phyloP scores from a whole-genome alignment of 2,113 vertebrate species.

The Cyanoramphus novaezelandiae region DNA sequence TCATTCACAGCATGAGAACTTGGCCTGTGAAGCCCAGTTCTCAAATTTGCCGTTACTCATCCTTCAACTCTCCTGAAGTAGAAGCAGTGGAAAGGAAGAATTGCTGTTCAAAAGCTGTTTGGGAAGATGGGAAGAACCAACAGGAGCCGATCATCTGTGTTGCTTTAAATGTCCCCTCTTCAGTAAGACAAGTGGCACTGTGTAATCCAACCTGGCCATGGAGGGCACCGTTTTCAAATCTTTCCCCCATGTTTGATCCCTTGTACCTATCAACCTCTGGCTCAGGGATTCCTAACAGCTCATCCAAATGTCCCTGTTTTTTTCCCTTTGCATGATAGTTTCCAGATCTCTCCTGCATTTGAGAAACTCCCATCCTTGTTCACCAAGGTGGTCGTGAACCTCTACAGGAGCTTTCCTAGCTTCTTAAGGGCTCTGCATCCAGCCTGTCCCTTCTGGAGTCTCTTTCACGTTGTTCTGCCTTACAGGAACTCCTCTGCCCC shows the following conservation, averaged over 20 bases:
- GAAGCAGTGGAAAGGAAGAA: not conserved
- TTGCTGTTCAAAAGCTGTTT: not conserved
- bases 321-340: fast-evolving
- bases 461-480: not conserved
- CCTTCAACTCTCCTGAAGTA: not conserved
- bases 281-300: not conserved
- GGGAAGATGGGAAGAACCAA: not conserved
- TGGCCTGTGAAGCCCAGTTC: not conserved
- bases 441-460: not conserved
- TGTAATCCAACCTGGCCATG: not conserved
- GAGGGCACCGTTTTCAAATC: not conserved
- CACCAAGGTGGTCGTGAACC: not conserved
- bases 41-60: not conserved
- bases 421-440: not conserved
- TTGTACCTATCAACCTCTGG: not conserved
- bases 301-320: not conserved
- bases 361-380: not conserved
- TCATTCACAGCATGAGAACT: not conserved
- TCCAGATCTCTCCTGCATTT: not conserved
- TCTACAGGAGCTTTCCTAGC: not conserved
- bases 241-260: not conserved
- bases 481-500: not conserved
- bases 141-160: not conserved
- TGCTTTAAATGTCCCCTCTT: not conserved
- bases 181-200: fast-evolving